These are phyloP conservation scores for Enteromius mattozi DNA, from an alignment of 2,797 vertebrate genomes.

Conservation along the genomic window DNA sequence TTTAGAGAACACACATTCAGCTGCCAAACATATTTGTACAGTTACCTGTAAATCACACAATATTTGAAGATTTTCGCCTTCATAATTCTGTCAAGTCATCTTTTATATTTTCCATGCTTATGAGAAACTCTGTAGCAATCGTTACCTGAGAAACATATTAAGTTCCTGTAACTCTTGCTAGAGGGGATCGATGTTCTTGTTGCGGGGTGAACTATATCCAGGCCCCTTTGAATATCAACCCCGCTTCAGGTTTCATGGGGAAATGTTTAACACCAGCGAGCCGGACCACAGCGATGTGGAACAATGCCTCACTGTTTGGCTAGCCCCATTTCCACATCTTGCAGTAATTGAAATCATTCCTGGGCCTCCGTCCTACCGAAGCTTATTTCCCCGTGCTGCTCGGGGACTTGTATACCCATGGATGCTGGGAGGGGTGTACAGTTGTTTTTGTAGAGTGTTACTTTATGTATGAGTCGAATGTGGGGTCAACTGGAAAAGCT, in stretches of 20 bases:
- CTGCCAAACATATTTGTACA: not conserved
- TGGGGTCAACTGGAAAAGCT: conserved; percentile 44
- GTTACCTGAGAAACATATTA: conserved; percentile 30
- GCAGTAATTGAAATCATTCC: conserved; percentile 62
- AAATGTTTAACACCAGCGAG: conserved; percentile 52
- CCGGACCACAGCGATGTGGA: conserved; percentile 39
- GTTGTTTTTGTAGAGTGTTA: conserved; percentile 47
- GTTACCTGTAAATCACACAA: not conserved
- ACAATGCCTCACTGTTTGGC: conserved; percentile 61
- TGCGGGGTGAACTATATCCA: conserved; percentile 42
- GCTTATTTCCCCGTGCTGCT: conserved; percentile 23
- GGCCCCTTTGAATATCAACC: conserved; percentile 46
- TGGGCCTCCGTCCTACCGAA: conserved; percentile 53
- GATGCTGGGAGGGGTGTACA: conserved; percentile 13
- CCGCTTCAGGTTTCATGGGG: conserved; percentile 56
- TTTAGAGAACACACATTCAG: not conserved
- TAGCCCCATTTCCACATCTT: conserved; percentile 57
- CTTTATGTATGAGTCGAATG: conserved; percentile 47
- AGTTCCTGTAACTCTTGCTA: conserved; percentile 19
- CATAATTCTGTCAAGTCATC: not conserved
- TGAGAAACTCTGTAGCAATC: not conserved
- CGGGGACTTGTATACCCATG: conserved; percentile 5
- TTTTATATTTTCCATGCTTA: not conserved
- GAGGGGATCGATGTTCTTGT: conserved; percentile 21
- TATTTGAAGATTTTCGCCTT: not conserved